Percentiles rank a stretch among this genome's conserved stretches.
These are phyloP conservation scores for Agonopterix subpropinquella DNA, from an alignment of 2,888 invertebrate genomes.

Conservation along the genomic window DNA sequence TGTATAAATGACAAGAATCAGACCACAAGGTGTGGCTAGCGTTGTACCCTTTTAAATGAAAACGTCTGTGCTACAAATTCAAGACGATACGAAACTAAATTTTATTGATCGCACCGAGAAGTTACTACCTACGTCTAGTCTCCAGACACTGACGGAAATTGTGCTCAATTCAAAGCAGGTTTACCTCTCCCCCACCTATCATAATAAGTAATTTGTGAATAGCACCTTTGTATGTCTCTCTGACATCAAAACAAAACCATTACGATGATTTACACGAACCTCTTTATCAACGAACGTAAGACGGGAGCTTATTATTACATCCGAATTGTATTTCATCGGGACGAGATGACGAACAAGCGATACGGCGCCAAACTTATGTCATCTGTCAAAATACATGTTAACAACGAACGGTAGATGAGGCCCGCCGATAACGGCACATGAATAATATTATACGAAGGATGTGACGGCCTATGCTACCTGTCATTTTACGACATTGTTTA, in stretches of 20 bases:
- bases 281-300: conserved; percentile 62
- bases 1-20: too few relatives aligned
- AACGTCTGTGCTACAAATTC: too few relatives aligned
- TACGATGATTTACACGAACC: conserved; percentile 55
- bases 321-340: conserved; percentile 66
- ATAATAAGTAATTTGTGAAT: not conserved
- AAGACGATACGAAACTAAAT: too few relatives aligned
- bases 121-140: too few relatives aligned
- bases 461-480: conserved; percentile 60
- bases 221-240: conserved; percentile 1
- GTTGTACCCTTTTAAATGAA: too few relatives aligned
- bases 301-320: conserved; percentile 71
- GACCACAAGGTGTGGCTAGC: too few relatives aligned
- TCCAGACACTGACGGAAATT: too few relatives aligned
- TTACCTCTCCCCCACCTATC: too few relatives aligned
- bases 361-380: conserved; percentile 72
- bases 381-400: conserved; percentile 75
- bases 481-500: conserved; percentile 70
- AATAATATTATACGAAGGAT: conserved; percentile 54
- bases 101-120: too few relatives aligned
- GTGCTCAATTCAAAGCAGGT: too few relatives aligned
- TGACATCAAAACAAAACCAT: conserved; percentile 29
- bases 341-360: conserved; percentile 56
- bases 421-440: conserved; percentile 38
- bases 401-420: conserved; percentile 53